Conservation (phyloP, 2,888 invertebrate species). For the Drosophila robusta region DNA sequence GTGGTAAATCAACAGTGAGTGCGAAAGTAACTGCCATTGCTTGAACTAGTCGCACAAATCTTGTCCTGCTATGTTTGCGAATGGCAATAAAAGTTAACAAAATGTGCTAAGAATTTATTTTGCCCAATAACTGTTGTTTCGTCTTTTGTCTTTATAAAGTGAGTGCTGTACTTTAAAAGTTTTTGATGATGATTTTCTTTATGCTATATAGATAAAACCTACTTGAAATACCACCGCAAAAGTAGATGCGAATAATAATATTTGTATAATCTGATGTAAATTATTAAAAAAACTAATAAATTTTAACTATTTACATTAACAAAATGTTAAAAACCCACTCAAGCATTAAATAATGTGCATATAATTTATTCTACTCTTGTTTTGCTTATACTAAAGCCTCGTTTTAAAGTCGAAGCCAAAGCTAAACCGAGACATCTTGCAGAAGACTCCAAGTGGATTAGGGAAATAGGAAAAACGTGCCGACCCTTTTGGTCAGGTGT, state of each 20-base stretch:
- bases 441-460: conserved; percentile 43
- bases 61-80: conserved; percentile 19
- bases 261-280: too few relatives aligned
- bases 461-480: conserved; percentile 47
- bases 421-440: conserved; percentile 36
- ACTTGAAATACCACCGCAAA: too few relatives aligned
- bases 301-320: not conserved
- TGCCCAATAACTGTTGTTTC: too few relatives aligned
- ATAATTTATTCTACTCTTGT: not conserved
- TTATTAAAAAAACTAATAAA: too few relatives aligned
- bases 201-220: too few relatives aligned
- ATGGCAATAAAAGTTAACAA: conserved; percentile 32
- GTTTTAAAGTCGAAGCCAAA: not conserved
- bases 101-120: too few relatives aligned
- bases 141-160: too few relatives aligned
- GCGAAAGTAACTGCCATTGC: conserved; percentile 37
- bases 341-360: not conserved
- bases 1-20: conserved; percentile 59
- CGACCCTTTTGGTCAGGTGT: conserved; percentile 26
- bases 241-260: too few relatives aligned
- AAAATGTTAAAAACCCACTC: not conserved
- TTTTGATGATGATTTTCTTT: too few relatives aligned
- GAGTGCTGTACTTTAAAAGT: too few relatives aligned
- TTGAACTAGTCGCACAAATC: conserved; percentile 36
- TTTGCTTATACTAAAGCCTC: too few relatives aligned